Base-by-base conservation (phyloP, 1,140 invertebrate species). In the Trigoniulus corallinus region DNA sequence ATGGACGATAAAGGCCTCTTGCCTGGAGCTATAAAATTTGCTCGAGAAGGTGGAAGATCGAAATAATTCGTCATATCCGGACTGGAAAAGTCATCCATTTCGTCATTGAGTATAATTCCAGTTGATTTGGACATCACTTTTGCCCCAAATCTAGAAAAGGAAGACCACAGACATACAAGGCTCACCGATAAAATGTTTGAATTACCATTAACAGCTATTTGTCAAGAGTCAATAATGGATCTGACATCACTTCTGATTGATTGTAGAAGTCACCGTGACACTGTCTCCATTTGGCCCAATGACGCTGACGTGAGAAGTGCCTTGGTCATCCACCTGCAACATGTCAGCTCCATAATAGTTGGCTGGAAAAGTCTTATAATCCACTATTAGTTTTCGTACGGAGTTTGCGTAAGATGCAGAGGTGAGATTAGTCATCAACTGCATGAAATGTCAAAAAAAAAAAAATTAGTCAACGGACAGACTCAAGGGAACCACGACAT, bases 51-150 rank as follows among this genome's bases (percentile, higher is more conserved):
- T 7, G 2, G 2, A 27, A 72, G 52, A 13, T 62, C 68, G 54
- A 69, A 74, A 40, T 55, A 59, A 56, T 76, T 76, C 2, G 68
- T 67, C 52, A 63, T 58, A 1, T 78, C 79, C 0, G 86, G 79
- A 1, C 80, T 74, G 0, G 86, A 83, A 67, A 98, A 98, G 64
- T 98, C 93, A 64, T 96, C 88, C 89, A 98, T 96, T 45, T 80
- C 81, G 62, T 85, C 81, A 68, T 98, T 98, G 57, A 92, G 76
- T 2, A 97, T 68, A 40, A 98, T 89, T 27, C 93, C 94, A 0
- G 92, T 94, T 47, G 74, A 75, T 22, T 74, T 63, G 1, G 84
- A 86, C 10, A 77, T 70, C 29, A 84, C 65, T 18, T 78, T 76
- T 37, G 82, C 77, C 12, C 87, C 88, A 64, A 84, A 87, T 62